Base-by-base conservation (phyloP, 64 coral and sea anemone genomes). In the Porites australiensis region DNA sequence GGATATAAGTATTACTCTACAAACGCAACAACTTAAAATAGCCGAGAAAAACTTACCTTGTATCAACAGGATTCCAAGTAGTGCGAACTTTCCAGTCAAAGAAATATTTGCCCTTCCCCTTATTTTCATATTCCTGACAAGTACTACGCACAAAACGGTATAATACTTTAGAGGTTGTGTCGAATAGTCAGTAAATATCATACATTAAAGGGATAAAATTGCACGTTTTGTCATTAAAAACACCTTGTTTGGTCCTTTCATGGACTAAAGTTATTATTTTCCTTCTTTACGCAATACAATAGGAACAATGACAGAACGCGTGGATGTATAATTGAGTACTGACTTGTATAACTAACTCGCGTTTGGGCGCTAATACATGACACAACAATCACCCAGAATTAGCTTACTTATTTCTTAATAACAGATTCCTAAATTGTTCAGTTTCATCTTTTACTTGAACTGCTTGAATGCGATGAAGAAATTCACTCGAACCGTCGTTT, bases 171-270 rank as follows among this genome's bases (percentile, higher is more conserved):
- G 27, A 37, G 27, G 27, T 37, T 37, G 27, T 37, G 27, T 37
- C 27, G 27, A 37, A 37, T 37, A 37, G 27, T 37, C 27, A 37
- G 27, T 37, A 37, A 37, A 37, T 37, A 37, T 37, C 27, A 37
- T 37, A 16, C 49, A 21, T 54, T 9, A 20, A 55, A 78, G n/a
- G 1, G n/a, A 78, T 55, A 78, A 4, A 78, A 46, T 78, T 53
- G 20, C 75, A 27, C 49, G 50, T 57, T 57, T 78, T 78, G 50
- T 50, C 51, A 78, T 78, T 27, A 49, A 78, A 55, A 78, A 78
- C 75, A 78, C 51, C 75, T 78, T 55, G 75, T 78, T 23, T 78
- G 57, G 19, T 78, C 51, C 21, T 16, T 64, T 13, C 4, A 8
- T 3, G 8, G 62, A 2, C 13, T 4, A 16, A 4, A 64, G 18